Percentiles rank a stretch among this genome's conserved stretches.
Conservation (phyloP, 2,797 vertebrate species). For the Macrochelys suwanniensis region DNA sequence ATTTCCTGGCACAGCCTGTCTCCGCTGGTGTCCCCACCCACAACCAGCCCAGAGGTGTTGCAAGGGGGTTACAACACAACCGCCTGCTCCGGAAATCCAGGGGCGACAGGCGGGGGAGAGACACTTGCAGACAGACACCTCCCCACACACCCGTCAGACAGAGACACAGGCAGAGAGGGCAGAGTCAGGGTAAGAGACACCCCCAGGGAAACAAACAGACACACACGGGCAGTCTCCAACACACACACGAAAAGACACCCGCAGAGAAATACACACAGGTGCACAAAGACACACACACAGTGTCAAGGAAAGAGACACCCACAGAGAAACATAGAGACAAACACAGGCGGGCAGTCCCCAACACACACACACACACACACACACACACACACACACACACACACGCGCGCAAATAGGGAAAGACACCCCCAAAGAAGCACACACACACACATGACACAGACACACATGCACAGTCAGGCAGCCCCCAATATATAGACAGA, state of each 20-base stretch:
- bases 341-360: no score
- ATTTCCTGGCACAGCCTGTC: not conserved
- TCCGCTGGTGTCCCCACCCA: not conserved
- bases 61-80: not conserved
- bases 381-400: not conserved
- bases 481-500: not conserved
- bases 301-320: no score
- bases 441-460: not conserved
- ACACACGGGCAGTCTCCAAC: not conserved
- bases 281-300: no score
- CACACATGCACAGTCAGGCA: not conserved
- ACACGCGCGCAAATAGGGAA: no score
- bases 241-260: no score
- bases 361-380: not conserved
- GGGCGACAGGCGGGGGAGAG: conserved; percentile 24
- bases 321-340: no score
- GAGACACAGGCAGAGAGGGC: not conserved
- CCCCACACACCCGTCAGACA: not conserved
- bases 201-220: not conserved
- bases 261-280: no score
- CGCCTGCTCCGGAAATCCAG: not conserved
- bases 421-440: not conserved
- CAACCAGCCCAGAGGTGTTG: not conserved
- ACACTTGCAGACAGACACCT: conserved; percentile 8
- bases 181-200: no score